These are phyloP conservation scores for Lydus trimaculatus DNA, from an alignment of 2,888 invertebrate genomes.

Conservation along the genomic window DNA sequence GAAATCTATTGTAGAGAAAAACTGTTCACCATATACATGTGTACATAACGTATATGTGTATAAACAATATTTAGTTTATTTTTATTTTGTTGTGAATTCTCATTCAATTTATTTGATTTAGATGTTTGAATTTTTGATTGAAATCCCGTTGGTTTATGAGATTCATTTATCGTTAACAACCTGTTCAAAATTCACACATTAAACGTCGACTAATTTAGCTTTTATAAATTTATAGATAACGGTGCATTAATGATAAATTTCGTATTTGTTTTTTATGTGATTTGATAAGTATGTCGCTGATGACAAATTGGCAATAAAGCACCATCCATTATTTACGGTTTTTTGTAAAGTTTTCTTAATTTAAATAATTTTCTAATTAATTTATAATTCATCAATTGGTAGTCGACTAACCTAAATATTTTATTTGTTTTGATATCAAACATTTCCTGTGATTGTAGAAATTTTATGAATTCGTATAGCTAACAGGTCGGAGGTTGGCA, in stretches of 20 bases:
- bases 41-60: not conserved
- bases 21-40: not conserved
- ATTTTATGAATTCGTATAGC: conserved; percentile 46
- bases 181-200: conserved; percentile 26
- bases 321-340: conserved; percentile 12
- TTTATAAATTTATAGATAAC: conserved; percentile 29
- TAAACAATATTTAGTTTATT: not conserved
- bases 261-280: conserved; percentile 15
- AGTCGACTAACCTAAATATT: conserved; percentile 4
- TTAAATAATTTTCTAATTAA: not conserved
- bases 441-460: conserved; percentile 43
- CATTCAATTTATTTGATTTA: not conserved
- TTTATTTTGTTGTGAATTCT: not conserved
- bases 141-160: not conserved
- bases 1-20: not conserved
- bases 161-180: conserved; percentile 7
- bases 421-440: not conserved
- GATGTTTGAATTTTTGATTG: not conserved
- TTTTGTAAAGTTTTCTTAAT: not conserved
- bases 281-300: conserved; percentile 23
- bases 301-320: conserved; percentile 24
- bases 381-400: not conserved
- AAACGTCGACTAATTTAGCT: conserved; percentile 25
- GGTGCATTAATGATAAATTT: conserved; percentile 24
- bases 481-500: conserved; percentile 48